phyloP scores from a whole-genome alignment of 1,140 invertebrate genomes.

The Drosophila mayri region DNA sequence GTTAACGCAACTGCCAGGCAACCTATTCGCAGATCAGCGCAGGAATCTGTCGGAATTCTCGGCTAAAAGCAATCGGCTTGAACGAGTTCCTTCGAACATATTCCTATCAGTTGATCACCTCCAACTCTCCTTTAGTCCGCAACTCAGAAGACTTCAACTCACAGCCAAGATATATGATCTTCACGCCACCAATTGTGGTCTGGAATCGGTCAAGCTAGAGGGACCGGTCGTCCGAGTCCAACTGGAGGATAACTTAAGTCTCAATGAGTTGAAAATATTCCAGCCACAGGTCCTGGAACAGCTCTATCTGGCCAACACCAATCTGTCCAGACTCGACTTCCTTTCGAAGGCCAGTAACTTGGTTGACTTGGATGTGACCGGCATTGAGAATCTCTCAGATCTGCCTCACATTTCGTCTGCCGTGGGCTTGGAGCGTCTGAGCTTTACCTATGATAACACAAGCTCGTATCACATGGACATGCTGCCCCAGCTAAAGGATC shows the following conservation, averaged over 20 bases:
- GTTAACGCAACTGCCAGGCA: slow-evolving; percentile 28
- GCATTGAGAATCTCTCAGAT: slow-evolving; percentile 33
- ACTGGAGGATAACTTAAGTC: slow-evolving; percentile 44
- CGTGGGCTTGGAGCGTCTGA: slow-evolving; percentile 48
- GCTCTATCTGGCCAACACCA: slow-evolving; percentile 47
- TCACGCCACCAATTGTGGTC: slow-evolving; percentile 37
- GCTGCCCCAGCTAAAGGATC: slow-evolving; percentile 41
- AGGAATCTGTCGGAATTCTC: slow-evolving; percentile 34
- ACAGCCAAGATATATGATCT: slow-evolving; percentile 27
- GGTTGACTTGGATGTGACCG: slow-evolving; percentile 59
- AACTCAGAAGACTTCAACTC: slow-evolving; percentile 30
- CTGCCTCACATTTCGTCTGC: slow-evolving; percentile 44
- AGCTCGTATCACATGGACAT: slow-evolving; percentile 37
- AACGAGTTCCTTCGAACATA: slow-evolving; percentile 27
- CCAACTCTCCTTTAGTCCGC: slow-evolving; percentile 44
- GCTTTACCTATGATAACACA: slow-evolving; percentile 44
- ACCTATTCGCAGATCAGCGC: slow-evolving; percentile 35
- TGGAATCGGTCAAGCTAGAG: slow-evolving; percentile 21
- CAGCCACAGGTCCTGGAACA: slow-evolving; percentile 45
- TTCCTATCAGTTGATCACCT: slow-evolving; percentile 34
- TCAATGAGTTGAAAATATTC: slow-evolving; percentile 33
- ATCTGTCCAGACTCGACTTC: slow-evolving; percentile 46
- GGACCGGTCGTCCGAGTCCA: slow-evolving; percentile 28
- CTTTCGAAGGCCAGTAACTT: slow-evolving; percentile 46
- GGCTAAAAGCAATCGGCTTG: slow-evolving; percentile 42